These are phyloP conservation scores for Pangasius mekongensis DNA, from an alignment of 2,797 vertebrate genomes.

Conservation along the genomic window DNA sequence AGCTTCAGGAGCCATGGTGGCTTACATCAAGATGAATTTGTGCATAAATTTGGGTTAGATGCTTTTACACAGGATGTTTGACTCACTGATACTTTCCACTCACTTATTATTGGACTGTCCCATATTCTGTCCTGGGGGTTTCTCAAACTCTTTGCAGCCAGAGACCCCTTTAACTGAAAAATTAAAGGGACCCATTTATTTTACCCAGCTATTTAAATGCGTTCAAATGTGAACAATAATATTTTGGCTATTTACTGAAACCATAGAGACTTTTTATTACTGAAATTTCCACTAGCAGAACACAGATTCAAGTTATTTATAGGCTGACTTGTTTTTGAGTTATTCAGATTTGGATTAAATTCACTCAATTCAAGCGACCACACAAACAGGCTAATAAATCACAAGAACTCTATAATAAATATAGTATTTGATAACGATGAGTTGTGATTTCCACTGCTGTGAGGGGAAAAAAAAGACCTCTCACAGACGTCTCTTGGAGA, in stretches of 20 bases:
- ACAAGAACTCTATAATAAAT: not conserved
- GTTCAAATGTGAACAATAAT: not conserved
- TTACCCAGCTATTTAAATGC: not conserved
- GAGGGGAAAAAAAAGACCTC: not conserved
- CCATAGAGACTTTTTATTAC: not conserved
- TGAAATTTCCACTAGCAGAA: not conserved
- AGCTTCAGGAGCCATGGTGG: not conserved
- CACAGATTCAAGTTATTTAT: not conserved
- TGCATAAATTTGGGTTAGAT: not conserved
- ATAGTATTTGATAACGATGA: not conserved
- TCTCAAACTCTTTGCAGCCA: not conserved
- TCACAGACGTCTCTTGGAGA: not conserved
- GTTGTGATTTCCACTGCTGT: not conserved
- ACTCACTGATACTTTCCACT: not conserved
- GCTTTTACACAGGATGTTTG: not conserved
- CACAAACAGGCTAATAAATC: not conserved
- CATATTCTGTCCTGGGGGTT: not conserved
- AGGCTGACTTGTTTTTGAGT: not conserved
- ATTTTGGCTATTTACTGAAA: not conserved
- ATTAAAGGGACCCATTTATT: not conserved
- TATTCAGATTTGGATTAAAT: not conserved
- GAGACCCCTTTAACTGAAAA: not conserved
- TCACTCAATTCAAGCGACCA: not conserved
- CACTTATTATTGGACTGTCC: not conserved
- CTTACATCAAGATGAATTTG: not conserved